Base-by-base conservation (phyloP, 2,797 vertebrate genomes). In the Sciaenops ocellatus region DNA sequence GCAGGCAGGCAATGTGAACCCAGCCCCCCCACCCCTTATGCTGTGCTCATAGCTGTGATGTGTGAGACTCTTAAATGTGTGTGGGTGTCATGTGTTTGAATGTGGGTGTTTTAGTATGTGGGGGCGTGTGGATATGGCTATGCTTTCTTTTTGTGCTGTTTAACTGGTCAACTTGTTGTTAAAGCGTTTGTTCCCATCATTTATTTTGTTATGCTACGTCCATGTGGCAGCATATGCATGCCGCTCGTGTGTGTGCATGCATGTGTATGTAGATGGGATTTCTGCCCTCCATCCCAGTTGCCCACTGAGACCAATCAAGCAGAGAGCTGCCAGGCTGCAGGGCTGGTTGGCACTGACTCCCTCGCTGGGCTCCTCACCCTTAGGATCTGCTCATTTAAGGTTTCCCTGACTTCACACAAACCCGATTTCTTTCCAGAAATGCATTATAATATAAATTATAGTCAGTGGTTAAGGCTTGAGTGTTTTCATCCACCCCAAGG, bases 241-340 rank as follows among this genome's bases (percentile, higher is more conserved):
- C 66, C 66, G 67, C 28, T 12, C 38, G 68, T 74, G 52, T 54
- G 79, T 42, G 85, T 46, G 47, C 62, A 46, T 30, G 79, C 74
- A 67, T 67, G 80, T 82, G 87, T 78, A 76, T 83, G 87, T 81
- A 78, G 81, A 90, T 86, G 82, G 82, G 83, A 71, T 85, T 85
- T 86, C 74, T 89, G 76, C 86, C 91, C 87, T 87, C 55, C 73
- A 57, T 88, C 85, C 75, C 76, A 8, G 77, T 73, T 84, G 80
- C 89, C 91, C 85, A 73, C 88, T 90, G 91, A 93, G 92, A 92
- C 90, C 89, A 92, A 91, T 92, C 91, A 92, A 63, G 80, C 83
- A n/a, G 59, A 77, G 86, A 78, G 86, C 87, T 91, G 85, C 88
- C 76, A 87, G 80, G 90, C 90, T 90, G 89, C 76, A 78, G 84